These are phyloP conservation scores for Pollachius pollachius DNA, from an alignment of 2,113 vertebrate genomes.

Conservation along the genomic window DNA sequence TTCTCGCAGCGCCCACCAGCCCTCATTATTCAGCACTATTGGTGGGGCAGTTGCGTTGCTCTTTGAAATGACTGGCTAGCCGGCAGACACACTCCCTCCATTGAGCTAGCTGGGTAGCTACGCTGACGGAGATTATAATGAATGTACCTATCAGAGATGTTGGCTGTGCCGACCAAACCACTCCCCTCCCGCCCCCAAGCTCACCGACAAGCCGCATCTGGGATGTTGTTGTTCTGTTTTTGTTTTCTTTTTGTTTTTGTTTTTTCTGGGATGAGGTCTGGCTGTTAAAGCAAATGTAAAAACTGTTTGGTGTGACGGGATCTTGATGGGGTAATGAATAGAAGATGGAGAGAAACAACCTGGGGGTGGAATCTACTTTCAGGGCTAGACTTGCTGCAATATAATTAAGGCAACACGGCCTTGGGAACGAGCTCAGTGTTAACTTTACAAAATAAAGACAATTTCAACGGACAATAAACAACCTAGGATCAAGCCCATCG, in stretches of 20 bases:
- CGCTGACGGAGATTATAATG: slow-evolving; percentile 10
- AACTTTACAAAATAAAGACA: too few relatives aligned
- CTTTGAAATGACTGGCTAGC: neutral
- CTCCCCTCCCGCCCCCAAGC: slow-evolving; percentile 4
- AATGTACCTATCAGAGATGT: slow-evolving; percentile 37
- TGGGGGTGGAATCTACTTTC: neutral
- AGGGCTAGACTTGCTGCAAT: too few relatives aligned
- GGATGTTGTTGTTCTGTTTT: slow-evolving; percentile 10
- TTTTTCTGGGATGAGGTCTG: neutral
- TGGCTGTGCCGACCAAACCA: slow-evolving; percentile 1
- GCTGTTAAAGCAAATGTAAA: neutral
- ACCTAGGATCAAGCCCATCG: too few relatives aligned
- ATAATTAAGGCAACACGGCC: too few relatives aligned
- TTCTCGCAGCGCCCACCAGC: too few relatives aligned
- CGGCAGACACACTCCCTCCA: neutral
- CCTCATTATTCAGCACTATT: neutral
- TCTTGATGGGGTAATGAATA: neutral
- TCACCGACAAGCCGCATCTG: neutral
- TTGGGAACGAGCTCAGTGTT: too few relatives aligned
- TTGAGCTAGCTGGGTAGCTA: neutral
- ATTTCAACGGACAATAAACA: too few relatives aligned
- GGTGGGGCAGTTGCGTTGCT: neutral
- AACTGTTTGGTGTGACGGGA: slow-evolving; percentile 5
- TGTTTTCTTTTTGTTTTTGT: too few relatives aligned
- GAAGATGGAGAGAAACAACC: neutral